Conservation (phyloP, 2,888 invertebrate species). For the Thecophora atra region DNA sequence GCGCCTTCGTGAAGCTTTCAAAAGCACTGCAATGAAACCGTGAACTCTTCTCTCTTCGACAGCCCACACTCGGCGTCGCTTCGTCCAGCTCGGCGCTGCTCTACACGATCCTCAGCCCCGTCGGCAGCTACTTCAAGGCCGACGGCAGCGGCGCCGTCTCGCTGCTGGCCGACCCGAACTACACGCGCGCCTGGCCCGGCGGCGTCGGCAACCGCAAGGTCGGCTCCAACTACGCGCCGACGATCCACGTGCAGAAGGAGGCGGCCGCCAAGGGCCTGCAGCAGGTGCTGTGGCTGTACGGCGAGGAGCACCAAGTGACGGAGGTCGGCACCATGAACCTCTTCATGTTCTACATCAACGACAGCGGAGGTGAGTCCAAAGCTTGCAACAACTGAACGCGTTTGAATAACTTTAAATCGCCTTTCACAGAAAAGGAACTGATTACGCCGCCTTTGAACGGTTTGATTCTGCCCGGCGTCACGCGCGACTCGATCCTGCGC, state of each 20-base stretch:
- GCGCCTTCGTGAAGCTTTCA: no score
- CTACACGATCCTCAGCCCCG: conserved; percentile 91
- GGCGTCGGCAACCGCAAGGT: conserved; percentile 95
- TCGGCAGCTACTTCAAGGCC: conserved; percentile 89
- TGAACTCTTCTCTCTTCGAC: conserved; percentile 52
- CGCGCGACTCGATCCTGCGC: conserved; percentile 86
- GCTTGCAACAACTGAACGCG: not conserved
- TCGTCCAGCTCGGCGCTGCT: conserved; percentile 87
- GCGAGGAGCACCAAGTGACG: conserved; percentile 90
- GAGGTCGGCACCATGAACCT: conserved; percentile 99
- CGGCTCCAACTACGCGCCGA: conserved; percentile 93
- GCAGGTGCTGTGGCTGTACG: conserved; percentile 96
- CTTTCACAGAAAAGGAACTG: conserved; percentile 81
- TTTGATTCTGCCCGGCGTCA: conserved; percentile 94
- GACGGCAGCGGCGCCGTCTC: conserved; percentile 77
- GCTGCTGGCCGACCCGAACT: conserved; percentile 90
- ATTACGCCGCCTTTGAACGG: conserved; percentile 94
- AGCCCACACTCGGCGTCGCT: conserved; percentile 94
- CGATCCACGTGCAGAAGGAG: conserved; percentile 83
- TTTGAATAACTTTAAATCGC: conserved; percentile 5
- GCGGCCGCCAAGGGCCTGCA: conserved; percentile 82
- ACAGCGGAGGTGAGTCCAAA: conserved; percentile 80
- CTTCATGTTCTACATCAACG: conserved; percentile 87
- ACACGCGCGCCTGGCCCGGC: conserved; percentile 88
- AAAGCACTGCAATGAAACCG: no score